phyloP scores from a whole-genome alignment of 2,113 vertebrate genomes.

The Cyrtonyx montezumae region DNA sequence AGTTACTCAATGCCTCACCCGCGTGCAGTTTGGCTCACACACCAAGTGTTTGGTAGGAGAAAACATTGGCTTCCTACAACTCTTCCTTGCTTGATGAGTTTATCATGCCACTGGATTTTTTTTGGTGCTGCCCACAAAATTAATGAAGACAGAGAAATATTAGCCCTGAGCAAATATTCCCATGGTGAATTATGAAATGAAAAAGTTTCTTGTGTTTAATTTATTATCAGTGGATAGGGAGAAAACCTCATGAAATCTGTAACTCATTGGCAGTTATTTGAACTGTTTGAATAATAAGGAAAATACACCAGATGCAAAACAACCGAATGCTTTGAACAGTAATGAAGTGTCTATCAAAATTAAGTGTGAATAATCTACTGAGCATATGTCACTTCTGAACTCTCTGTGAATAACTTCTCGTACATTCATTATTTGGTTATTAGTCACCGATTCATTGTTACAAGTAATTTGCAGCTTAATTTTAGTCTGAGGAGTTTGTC shows the following conservation, averaged over 20 bases:
- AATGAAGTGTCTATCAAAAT: neutral
- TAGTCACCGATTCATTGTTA: slow-evolving; percentile 1
- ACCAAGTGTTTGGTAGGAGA: neutral
- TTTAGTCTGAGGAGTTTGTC: slow-evolving; percentile 6
- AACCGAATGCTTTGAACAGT: neutral
- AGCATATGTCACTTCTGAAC: neutral
- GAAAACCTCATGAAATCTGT: neutral
- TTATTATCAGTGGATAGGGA: neutral
- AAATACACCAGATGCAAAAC: neutral
- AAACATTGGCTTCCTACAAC: neutral
- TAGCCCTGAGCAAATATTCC: neutral
- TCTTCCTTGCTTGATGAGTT: neutral
- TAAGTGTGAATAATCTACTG: neutral
- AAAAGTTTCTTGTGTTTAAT: neutral
- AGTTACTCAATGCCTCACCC: neutral
- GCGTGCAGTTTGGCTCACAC: neutral
- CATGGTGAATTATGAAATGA: neutral
- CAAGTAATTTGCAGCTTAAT: slow-evolving; percentile 2
- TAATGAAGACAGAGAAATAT: neutral
- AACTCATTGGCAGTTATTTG: neutral
- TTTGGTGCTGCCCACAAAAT: neutral
- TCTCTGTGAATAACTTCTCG: neutral
- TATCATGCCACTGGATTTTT: neutral
- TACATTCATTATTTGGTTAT: neutral
- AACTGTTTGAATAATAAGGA: neutral